Evolutionary conservation across 1,140 invertebrate species (phyloP).

Genomic region (Pissodes strobi): DNA sequence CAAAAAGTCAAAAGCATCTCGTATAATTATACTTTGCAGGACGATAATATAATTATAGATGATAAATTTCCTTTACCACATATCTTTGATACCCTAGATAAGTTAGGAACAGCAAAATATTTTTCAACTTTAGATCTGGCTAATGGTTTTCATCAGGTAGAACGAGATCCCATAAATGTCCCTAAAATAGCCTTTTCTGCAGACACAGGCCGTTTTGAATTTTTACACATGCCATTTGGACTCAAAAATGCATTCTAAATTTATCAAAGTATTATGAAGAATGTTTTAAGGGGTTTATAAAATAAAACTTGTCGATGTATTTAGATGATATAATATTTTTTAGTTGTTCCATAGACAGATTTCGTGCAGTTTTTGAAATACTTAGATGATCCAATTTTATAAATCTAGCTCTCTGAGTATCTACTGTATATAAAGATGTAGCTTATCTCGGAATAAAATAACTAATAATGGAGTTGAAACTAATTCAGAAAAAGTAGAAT

Average conservation of each 20-base stretch:
- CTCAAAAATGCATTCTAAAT: neutral
- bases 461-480: neutral
- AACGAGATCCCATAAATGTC: constrained; percentile 31
- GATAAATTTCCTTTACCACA: constrained; percentile 50
- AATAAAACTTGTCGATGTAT: neutral
- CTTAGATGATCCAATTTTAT: neutral
- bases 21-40: constrained; percentile 50
- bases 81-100: constrained; percentile 53
- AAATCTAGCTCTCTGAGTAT: neutral
- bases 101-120: constrained; percentile 46
- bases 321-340: constrained; percentile 1
- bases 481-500: constrained; percentile 1
- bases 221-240: constrained; percentile 9
- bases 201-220: constrained; percentile 3
- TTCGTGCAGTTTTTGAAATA: neutral
- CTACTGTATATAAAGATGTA: neutral
- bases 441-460: neutral
- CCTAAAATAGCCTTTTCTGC: constrained; percentile 53
- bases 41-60: constrained; percentile 53
- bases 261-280: neutral
- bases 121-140: constrained; percentile 56
- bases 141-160: constrained; percentile 17
- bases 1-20: no score
- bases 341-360: neutral
- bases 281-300: constrained; percentile 5